Base-by-base conservation (phyloP, 2,888 invertebrate genomes). In the Chrysolina haemoptera region DNA sequence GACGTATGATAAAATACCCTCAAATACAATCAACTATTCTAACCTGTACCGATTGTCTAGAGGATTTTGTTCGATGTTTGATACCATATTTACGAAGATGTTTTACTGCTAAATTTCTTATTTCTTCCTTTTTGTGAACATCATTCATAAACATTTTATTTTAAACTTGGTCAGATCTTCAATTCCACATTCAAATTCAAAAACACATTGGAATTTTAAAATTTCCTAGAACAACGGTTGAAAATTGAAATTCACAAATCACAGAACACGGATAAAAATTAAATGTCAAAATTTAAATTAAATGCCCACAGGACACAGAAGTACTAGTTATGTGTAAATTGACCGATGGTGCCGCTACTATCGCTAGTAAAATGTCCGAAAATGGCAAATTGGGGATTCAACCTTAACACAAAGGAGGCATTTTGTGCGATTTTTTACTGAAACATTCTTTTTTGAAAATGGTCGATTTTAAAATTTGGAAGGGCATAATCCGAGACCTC, bases 71-170 rank as follows among this genome's bases (percentile, higher is more conserved):
- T 68, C 93, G 90, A 85, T 92, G 93, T 86, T 94, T 94, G 79
- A 94, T 90, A 53, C 94, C 94, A 67, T 92, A 90, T 83, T 90
- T 91, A 82, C 92, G 92, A 64, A 94, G 88, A 87, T 94, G 92
- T 76, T 90, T 90, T 18, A 92, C 89, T 70, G 94, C 91, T 78
- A 92, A 86, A 72, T 88, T 86, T 70, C 88, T 88, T 20, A 91
- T 87, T 83, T 90, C 90, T 76, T 91, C 91, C 79, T 89, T 90
- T 79, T 90, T 89, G 74, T 88, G 82, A 72, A 91, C 88, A 87
- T 90, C 89, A 85, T 88, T 90, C 77, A 91, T 88, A 83, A 90
- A 89, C 91, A 91, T 91, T 80, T 86, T 89, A n/a, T 50, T 43
- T 18, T 5, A 53, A 20, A 8, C 16, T 2, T 14, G 1, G 14